Base-by-base conservation (phyloP, 2,113 vertebrate genomes). In the Pipra filicauda region DNA sequence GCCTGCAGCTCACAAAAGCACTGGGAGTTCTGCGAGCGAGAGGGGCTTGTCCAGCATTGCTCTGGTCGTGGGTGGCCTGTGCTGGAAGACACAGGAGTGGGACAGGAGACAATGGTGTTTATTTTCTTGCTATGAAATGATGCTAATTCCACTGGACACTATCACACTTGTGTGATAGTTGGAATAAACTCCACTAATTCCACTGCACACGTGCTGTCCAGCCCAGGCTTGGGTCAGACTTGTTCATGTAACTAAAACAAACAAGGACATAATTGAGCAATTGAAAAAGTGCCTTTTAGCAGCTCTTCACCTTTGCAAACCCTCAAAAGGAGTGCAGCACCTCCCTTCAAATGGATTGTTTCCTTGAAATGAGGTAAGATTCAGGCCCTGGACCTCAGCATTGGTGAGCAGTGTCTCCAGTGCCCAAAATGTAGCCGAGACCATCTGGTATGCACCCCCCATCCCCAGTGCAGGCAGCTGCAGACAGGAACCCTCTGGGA, bases 141-240 rank as follows among this genome's bases (percentile, higher is more conserved):
- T 82, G 58, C 23, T 67, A 23, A 65, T 78, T 69, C 49, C 12
- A 17, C 35, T 1, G 4, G 31, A 26, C 15, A 3, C 48, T 39
- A 30, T 58, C 22, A 19, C 61, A 67, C 21, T 41, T 82, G n/a
- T n/a, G n/a, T 15, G 28, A 15, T 69, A 61, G 11, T 15, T 3
- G 3, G 49, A 64, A 48, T 59, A 76, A 93, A 44, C 49, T 20
- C 33, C 0, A 1, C 49, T 52, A 35, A 52, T 73, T 64, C 43
- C 0, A 1, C 33, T 65, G 76, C 19, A 17, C 0, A 0, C 0
- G 0, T 1, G 4, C 49, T 1, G 1, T 59, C 62, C 89, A 44
- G 44, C 57, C 54, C 51, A 54, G 76, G 55, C 70, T 49, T 22
- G 19, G 39, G 41, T 39, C 1, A 1, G 39, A 26, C 37, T 27